phyloP scores from a whole-genome alignment of 2,888 invertebrate genomes.

The Mimachlamys varia region DNA sequence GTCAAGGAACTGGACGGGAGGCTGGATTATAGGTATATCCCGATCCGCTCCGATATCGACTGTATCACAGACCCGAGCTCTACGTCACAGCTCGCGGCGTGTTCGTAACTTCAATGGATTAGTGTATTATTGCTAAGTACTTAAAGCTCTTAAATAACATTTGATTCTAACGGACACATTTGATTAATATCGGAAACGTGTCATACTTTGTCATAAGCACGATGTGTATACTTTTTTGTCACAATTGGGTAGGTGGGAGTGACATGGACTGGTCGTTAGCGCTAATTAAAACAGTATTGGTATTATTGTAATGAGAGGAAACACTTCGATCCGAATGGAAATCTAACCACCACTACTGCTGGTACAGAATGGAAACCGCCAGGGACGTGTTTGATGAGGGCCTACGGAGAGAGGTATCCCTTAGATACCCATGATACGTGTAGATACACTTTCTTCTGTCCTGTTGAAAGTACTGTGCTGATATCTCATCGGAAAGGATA shows the following conservation, averaged over 20 bases:
- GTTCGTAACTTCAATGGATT: background rate
- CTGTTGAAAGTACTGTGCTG: too few species aligned
- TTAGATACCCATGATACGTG: background rate
- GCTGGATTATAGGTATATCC: too few species aligned
- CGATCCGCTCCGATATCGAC: background rate
- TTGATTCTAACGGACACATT: constrained; percentile 14
- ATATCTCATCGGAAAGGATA: too few species aligned
- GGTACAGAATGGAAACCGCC: background rate
- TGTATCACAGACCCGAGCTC: background rate
- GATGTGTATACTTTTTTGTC: background rate
- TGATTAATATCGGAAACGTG: background rate
- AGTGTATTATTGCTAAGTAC: constrained; percentile 1
- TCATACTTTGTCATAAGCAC: background rate
- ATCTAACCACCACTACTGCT: background rate
- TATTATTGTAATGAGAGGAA: constrained; percentile 18
- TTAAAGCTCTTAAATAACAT: background rate
- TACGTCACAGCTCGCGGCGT: background rate
- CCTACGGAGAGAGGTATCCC: background rate
- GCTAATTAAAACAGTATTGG: background rate
- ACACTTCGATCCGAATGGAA: background rate
- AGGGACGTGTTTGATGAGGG: background rate
- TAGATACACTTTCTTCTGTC: background rate
- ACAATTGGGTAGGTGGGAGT: background rate
- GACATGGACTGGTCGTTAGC: background rate
- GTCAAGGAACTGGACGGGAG: background rate